Evolutionary conservation across 2,888 invertebrate genomes (phyloP).

Genomic region (Agrenia bidenticulata): DNA sequence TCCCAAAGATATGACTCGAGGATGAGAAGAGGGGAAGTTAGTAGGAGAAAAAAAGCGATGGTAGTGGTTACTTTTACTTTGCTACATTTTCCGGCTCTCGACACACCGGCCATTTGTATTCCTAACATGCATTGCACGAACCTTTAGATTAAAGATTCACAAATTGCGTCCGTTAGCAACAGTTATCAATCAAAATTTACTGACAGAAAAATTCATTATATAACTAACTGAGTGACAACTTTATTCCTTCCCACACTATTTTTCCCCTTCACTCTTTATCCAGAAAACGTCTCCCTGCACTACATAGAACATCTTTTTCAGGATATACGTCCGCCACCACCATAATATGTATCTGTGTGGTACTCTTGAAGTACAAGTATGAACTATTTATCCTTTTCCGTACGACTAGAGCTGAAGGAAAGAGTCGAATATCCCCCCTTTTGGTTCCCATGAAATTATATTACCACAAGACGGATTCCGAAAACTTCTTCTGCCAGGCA

Average conservation of each 20-base stretch:
- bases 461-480: too few species aligned
- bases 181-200: conserved; percentile 52
- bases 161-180: conserved; percentile 50
- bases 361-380: too few species aligned
- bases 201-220: conserved; percentile 52
- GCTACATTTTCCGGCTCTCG: conserved; percentile 21
- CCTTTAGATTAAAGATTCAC: conserved; percentile 51
- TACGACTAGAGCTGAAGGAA: too few species aligned
- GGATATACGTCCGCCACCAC: too few species aligned
- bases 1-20: too few species aligned
- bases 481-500: too few species aligned
- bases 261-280: background rate
- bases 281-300: background rate
- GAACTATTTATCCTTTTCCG: too few species aligned
- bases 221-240: conserved; percentile 50
- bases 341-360: too few species aligned
- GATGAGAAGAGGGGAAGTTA: too few species aligned
- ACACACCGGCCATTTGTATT: conserved; percentile 40
- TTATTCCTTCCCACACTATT: conserved; percentile 37
- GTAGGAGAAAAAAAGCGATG: conserved; percentile 3
- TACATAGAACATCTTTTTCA: background rate
- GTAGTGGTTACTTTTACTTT: conserved; percentile 3
- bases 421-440: too few species aligned
- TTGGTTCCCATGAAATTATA: too few species aligned
- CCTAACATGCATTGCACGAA: conserved; percentile 37